These are phyloP conservation scores for Microcebus tavaratra DNA, from an alignment of 2,113 vertebrate genomes.

Conservation along the genomic window DNA sequence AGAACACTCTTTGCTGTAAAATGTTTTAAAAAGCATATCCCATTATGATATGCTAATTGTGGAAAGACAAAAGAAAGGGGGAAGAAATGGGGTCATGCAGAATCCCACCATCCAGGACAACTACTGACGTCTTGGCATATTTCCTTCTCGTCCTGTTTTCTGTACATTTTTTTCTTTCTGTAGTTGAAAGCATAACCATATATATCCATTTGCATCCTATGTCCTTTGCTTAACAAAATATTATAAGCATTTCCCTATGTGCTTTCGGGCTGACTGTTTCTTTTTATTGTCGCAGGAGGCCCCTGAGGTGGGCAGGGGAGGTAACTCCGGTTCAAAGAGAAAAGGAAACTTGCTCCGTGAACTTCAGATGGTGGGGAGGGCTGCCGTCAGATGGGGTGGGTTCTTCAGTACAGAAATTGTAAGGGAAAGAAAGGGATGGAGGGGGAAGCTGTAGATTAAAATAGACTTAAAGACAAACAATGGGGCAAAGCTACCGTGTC, in stretches of 20 bases:
- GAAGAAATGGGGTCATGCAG: rapidly evolving
- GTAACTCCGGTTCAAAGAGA: not conserved
- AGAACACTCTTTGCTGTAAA: not conserved
- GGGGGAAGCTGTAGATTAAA: not conserved
- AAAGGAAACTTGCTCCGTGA: not conserved
- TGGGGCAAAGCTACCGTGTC: not conserved
- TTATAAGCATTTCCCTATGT: not conserved
- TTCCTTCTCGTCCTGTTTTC: not conserved
- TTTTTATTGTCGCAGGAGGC: not conserved
- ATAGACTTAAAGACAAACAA: not conserved
- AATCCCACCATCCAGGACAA: not conserved
- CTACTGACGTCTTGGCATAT: not conserved
- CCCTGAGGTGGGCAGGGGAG: not conserved
- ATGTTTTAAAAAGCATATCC: not conserved
- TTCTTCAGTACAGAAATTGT: not conserved
- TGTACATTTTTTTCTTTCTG: not conserved
- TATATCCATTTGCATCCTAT: not conserved
- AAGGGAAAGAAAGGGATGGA: not conserved
- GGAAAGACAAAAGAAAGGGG: not conserved
- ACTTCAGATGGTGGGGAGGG: not conserved
- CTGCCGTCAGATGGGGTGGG: not conserved
- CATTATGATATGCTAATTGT: not conserved
- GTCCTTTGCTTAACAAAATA: conserved; percentile 43
- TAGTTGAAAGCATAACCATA: not conserved
- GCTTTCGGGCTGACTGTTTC: not conserved